phyloP scores from a whole-genome alignment of 2,888 invertebrate species.

The Desoria tigrina region DNA sequence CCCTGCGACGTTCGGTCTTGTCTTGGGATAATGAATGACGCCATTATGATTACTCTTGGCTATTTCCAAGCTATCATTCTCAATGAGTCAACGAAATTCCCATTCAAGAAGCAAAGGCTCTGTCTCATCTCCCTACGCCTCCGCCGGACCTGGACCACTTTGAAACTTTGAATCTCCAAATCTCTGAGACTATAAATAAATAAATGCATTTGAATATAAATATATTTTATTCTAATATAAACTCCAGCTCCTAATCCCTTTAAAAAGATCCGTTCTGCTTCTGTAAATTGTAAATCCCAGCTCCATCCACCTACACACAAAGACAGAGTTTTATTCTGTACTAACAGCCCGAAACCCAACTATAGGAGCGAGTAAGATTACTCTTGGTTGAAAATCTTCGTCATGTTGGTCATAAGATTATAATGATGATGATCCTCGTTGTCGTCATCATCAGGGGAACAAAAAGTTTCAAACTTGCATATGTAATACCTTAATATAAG shows the following conservation, averaged over 20 bases:
- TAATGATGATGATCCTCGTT: not conserved
- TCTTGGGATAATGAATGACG: constrained; percentile 49
- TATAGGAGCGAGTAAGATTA: too few species aligned
- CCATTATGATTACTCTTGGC: constrained; percentile 50
- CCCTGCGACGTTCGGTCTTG: too few species aligned
- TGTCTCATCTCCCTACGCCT: constrained; percentile 10
- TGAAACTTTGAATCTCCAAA: not conserved
- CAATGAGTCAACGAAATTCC: constrained; percentile 50
- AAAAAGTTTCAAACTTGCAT: not conserved
- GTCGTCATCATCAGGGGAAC: not conserved
- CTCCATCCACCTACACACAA: too few species aligned
- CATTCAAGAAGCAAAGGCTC: not conserved
- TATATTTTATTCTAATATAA: too few species aligned
- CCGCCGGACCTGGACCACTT: constrained; percentile 1
- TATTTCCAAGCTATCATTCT: constrained; percentile 50
- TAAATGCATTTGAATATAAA: constrained; percentile 9
- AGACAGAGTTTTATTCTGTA: too few species aligned
- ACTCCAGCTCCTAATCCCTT: too few species aligned
- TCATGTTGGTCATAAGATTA: too few species aligned
- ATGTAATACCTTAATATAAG: too few species aligned
- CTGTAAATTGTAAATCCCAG: too few species aligned
- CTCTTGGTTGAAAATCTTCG: too few species aligned
- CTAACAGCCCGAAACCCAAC: too few species aligned
- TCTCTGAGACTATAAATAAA: not conserved
- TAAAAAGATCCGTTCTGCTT: too few species aligned